Evolutionary conservation across 64 coral and sea anemone species (phyloP).

Genomic region (Orbicella faveolata): DNA sequence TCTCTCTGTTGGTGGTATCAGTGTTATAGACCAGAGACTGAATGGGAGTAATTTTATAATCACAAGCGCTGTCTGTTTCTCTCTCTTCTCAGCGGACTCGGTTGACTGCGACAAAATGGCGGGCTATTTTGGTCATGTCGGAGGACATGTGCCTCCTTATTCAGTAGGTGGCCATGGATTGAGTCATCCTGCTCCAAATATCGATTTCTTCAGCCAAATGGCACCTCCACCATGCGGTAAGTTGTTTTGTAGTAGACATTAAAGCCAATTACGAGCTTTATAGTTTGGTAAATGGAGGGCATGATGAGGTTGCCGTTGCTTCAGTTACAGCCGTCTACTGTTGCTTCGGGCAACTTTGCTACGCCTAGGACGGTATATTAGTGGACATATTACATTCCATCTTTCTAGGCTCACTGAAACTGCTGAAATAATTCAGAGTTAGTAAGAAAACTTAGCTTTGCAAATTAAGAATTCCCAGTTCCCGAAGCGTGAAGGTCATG

Average conservation of each 20-base stretch:
- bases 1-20: conserved; percentile 39
- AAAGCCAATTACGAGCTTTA: not conserved
- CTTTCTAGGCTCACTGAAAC: not conserved
- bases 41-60: conserved; percentile 50
- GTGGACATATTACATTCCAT: not conserved
- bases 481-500: conserved; percentile 14
- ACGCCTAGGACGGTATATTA: not conserved
- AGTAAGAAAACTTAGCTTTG: not conserved
- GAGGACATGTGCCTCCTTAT: conserved; percentile 62
- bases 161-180: conserved; percentile 51
- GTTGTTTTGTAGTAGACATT: not conserved
- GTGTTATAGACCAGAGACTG: conserved; percentile 42
- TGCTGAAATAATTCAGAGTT: not conserved
- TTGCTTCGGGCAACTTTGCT: not conserved
- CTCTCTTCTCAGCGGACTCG: conserved; percentile 21
- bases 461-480: not conserved
- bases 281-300: not conserved
- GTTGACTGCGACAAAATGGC: conserved; percentile 49
- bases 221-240: conserved; percentile 51
- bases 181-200: conserved; percentile 55
- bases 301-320: not conserved
- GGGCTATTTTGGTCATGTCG: conserved; percentile 64
- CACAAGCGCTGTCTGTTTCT: conserved; percentile 31
- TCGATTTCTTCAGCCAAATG: conserved; percentile 76
- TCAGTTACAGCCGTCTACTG: not conserved